phyloP scores from a whole-genome alignment of 1,140 invertebrate species.

The Zaprionus tsacasi region DNA sequence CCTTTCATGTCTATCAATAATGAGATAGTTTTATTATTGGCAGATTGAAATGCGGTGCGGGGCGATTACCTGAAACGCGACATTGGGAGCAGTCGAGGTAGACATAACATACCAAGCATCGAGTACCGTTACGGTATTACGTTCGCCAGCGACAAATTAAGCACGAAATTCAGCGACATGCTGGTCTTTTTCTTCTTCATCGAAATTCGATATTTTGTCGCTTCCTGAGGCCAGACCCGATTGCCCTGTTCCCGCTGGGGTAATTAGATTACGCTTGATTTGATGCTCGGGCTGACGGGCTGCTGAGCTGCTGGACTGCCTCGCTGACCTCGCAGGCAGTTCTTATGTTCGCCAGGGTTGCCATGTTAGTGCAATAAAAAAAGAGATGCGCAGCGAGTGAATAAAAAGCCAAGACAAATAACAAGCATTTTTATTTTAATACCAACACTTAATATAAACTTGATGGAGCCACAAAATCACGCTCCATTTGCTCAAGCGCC shows the following conservation, averaged over 20 bases:
- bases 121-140: slow-evolving; percentile 59
- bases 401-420: slow-evolving; percentile 79
- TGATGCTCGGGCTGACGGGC: slow-evolving; percentile 56
- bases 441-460: slow-evolving; percentile 80
- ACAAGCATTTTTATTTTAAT: slow-evolving; percentile 81
- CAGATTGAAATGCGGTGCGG: slow-evolving; percentile 1
- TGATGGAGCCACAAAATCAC: slow-evolving; percentile 82
- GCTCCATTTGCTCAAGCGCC: slow-evolving; percentile 76
- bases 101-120: background rate
- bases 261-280: slow-evolving; percentile 79
- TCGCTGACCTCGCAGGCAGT: slow-evolving; percentile 1
- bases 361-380: slow-evolving; percentile 53
- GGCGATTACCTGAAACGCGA: slow-evolving; percentile 20
- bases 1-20: background rate
- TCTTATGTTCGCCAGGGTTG: slow-evolving; percentile 32
- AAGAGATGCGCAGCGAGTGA: slow-evolving; percentile 43
- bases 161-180: slow-evolving; percentile 63
- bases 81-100: slow-evolving; percentile 7
- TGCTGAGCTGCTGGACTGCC: background rate
- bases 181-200: slow-evolving; percentile 55
- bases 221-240: slow-evolving; percentile 53
- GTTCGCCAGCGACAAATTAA: slow-evolving; percentile 63
- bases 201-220: slow-evolving; percentile 75
- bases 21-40: background rate
- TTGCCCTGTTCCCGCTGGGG: slow-evolving; percentile 23